phyloP scores from a whole-genome alignment of 2,888 invertebrate genomes.

The Celastrina argiolus region DNA sequence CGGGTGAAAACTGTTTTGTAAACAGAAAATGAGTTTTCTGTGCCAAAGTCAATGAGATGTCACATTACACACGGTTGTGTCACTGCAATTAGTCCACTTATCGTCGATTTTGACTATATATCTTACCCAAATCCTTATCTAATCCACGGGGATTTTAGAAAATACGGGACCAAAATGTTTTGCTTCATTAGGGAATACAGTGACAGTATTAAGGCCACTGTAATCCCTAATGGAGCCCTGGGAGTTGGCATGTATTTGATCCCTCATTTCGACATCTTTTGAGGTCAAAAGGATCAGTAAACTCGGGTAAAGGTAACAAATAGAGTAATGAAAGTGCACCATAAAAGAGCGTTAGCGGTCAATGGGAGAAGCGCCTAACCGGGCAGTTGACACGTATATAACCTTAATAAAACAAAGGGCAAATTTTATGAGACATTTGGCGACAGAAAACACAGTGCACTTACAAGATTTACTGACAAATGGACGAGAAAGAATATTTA shows the following conservation, averaged over 20 bases:
- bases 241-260: background rate
- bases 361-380: background rate
- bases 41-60: constrained; percentile 17
- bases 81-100: background rate
- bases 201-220: background rate
- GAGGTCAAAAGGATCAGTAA: background rate
- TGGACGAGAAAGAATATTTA: too few relatives aligned
- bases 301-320: background rate
- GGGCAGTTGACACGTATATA: background rate
- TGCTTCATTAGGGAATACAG: too few relatives aligned
- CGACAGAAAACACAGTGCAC: background rate
- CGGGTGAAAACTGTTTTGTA: constrained; percentile 21
- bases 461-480: background rate
- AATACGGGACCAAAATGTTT: too few relatives aligned
- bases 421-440: background rate
- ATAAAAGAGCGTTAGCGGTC: background rate
- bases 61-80: background rate
- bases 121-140: background rate
- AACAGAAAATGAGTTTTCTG: constrained; percentile 10
- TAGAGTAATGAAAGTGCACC: background rate
- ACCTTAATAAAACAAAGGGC: background rate
- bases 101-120: background rate
- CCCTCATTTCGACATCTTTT: background rate
- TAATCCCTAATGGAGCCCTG: background rate
- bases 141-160: background rate